These are phyloP conservation scores for Ladona fulva DNA, from an alignment of 1,140 invertebrate species.

Conservation along the genomic window DNA sequence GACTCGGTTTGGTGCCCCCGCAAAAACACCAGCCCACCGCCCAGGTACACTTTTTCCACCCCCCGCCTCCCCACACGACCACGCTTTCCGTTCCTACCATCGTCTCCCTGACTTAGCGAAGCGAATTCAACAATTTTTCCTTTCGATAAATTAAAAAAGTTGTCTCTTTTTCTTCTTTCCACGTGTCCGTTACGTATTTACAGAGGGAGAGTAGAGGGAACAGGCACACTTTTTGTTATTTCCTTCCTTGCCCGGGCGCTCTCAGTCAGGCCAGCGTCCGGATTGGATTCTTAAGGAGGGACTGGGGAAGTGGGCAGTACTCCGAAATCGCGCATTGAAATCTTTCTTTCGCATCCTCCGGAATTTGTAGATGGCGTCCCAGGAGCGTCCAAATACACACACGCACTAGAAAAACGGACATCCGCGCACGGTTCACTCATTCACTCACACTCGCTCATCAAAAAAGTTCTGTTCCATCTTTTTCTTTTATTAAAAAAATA, in stretches of 20 bases:
- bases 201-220: background rate
- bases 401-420: background rate
- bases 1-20: background rate
- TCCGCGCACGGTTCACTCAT: background rate
- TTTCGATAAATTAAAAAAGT: background rate
- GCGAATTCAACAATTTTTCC: background rate
- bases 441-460: background rate
- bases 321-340: background rate
- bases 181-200: background rate
- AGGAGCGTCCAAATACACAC: background rate
- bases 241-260: background rate
- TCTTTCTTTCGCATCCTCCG: background rate
- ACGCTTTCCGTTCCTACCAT: background rate
- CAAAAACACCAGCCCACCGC: background rate
- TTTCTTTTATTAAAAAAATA: too few species aligned
- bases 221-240: too few species aligned
- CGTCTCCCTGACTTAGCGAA: background rate
- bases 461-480: background rate
- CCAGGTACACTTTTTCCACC: background rate
- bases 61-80: background rate
- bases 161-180: background rate
- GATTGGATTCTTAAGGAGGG: background rate
- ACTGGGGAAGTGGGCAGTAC: background rate
- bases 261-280: background rate
- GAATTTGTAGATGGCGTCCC: background rate